Evolutionary conservation across 2,113 vertebrate genomes (phyloP), one percentile per base, ranked within the genome.

Genomic region (Marmota monax): DNA sequence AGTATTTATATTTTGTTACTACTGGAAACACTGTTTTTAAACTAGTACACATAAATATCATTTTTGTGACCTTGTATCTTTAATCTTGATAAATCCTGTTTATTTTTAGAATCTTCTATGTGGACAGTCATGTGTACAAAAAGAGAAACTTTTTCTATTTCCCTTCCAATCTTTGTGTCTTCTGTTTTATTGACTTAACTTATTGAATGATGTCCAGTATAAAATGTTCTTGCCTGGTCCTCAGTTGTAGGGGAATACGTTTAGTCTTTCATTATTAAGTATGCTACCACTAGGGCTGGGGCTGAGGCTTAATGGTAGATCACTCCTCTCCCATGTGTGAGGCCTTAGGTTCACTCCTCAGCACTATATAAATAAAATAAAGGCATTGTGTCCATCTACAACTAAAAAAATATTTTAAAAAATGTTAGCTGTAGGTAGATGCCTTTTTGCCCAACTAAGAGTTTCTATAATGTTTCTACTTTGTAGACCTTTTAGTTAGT

Each of bases 11-110:
- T 53, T 82, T 82, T 93, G n/a, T 77, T 84, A 48, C 53, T 45
- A 37, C 37, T 70, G 16, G 51, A 63, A 90, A 77, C 63, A 65
- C 42, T 56, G 20, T 72, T 96, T 94, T 88, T 48, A 83, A 74
- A 73, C n/a, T 74, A 77, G 13, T 23, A 70, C 34, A 23, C 16
- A 86, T n/a, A 83, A 87, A 22, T 69, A 61, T 29, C 82, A 94
- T 32, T 84, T 45, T 72, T 84, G 13, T 37, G 84, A 84, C n/a
- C 12, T 51, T 92, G 39, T 53, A 76, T 90, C 48, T 73, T 69
- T 42, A 69, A 51, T 23, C 32, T 92, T 74, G n/a, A 88, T 70
- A n/a, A 87, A 61, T 32, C 8, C 86, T 93, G 61, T 53, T 69
- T 51, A 70, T 53, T 91, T 58, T 69, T 79, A 74, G 63, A 89